Evolutionary conservation across 1,140 invertebrate genomes (phyloP), one percentile per base, ranked within the genome.

Genomic region (Arion vulgaris): DNA sequence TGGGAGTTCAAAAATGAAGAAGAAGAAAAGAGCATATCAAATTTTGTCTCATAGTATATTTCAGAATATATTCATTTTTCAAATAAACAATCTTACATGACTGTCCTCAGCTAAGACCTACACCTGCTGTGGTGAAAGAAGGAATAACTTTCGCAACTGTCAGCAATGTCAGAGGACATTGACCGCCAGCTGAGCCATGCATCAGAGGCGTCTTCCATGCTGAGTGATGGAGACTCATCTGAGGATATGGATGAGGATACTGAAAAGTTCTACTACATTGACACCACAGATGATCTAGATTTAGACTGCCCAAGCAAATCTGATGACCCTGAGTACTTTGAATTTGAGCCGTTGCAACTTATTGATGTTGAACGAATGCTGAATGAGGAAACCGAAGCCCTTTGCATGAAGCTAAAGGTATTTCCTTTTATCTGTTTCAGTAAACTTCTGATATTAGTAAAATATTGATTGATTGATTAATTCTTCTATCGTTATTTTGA

Each of bases 311-410:
- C 97, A 92, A 90, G 95, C 94, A 62, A 95, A 94, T 89, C 95
- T 95, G 93, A 94, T 83, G 97, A 99, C 92, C 96, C 96, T 0
- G 97, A 98, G 92, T 96, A 96, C 93, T 98, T 98, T 92, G 94
- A 95, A 84, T 98, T 94, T 92, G 95, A 97, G 81, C 97, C 97
- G 91, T 93, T 99, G 45, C 95, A 95, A 87, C 95, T 97, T 15
- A 97, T 98, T 91, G 96, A 98, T 93, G 97, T 98, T 26, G 97
- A 98, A 91, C 95, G 96, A 90, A 93, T 98, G 86, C 93, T 99
- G 7, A 98, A 98, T 93, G 97, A 98, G 93, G 95, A 95, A 88
- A 97, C 98, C n/a, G 97, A 98, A 93, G 93, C 94, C 71, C 93
- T 98, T 19, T 97, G 96, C 92, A 96, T 95, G 90, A 95, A 94